Conservation (phyloP, 2,888 invertebrate species). For the Trachelus tabidus region DNA sequence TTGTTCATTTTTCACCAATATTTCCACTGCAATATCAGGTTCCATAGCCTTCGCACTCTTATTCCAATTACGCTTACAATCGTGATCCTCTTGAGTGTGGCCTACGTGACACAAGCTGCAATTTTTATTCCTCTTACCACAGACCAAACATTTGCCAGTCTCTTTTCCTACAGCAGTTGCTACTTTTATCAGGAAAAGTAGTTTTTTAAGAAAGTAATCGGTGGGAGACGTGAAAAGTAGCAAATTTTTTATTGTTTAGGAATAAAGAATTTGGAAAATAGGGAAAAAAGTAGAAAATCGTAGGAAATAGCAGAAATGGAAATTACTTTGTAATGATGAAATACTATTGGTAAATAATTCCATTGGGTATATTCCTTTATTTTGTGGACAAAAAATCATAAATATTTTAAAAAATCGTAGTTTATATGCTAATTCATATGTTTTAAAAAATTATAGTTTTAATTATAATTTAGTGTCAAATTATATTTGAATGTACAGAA, state of each 20-base stretch:
- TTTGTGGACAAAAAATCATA: neutral
- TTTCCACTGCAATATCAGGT: neutral
- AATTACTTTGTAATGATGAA: neutral
- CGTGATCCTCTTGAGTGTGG: neutral
- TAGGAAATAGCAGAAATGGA: too few species aligned
- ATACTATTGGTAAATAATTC: neutral
- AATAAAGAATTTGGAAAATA: too few species aligned
- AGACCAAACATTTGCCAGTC: neutral
- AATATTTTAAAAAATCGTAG: neutral
- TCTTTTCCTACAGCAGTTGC: neutral
- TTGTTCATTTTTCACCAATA: conserved; percentile 13
- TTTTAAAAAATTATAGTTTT: neutral
- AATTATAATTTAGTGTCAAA: neutral
- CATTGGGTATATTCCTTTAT: neutral
- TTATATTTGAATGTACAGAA: neutral
- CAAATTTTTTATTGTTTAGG: neutral
- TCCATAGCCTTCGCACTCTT: neutral
- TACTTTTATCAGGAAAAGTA: neutral
- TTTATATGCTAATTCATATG: neutral
- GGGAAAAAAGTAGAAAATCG: too few species aligned
- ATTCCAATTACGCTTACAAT: neutral
- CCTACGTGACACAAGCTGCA: neutral
- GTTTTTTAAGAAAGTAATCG: neutral
- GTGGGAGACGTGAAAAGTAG: neutral
- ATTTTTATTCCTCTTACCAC: neutral